Base-by-base conservation (phyloP, 1,140 invertebrate genomes). In the Aphidius ervi region DNA sequence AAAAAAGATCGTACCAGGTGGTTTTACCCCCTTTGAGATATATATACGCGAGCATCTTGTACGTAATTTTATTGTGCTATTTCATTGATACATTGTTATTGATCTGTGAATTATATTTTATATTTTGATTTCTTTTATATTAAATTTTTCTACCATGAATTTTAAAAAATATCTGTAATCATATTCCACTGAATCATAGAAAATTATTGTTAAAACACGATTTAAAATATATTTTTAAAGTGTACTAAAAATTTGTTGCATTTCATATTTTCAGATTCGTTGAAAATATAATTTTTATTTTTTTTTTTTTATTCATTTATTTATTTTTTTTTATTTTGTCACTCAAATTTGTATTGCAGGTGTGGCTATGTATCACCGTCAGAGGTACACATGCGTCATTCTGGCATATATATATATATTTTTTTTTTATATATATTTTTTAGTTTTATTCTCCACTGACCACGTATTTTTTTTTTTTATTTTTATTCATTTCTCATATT, bases 311-410 rank as follows among this genome's bases (percentile, higher is more conserved):
- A 16, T 16, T 16, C 16, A 16, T 16, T 43, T 43, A 43, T 10
- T 7, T 43, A 43, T 43, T 43, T 10, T 43, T 2, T 10, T 31
- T 31, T 31, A 31, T 31, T 31, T 31, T 31, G 9, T 10, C 42
- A 10, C 42, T 43, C 49, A 23, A 42, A 54, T 54, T 54, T 40
- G 4, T 5, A 39, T n/a, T 41, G 37, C 40, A 59, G 55, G 48
- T 53, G 54, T 47, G 43, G 50, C 58, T 45, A 67, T 63, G 46
- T 42, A 48, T 62, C 57, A 58, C 5, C 39, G 53, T 31, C 37
- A 64, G 46, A 9, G 41, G 37, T 9, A 40, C 59, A 37, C 53
- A 43, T 39, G 62, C 46, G 42, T 53, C 54, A 54, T 41, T 54
- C 42, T 54, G 4, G n/a, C 2, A 31, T 1, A 31, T 31, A 31